Conservation (phyloP, 1,140 invertebrate genomes). For the Plodia interpunctella region DNA sequence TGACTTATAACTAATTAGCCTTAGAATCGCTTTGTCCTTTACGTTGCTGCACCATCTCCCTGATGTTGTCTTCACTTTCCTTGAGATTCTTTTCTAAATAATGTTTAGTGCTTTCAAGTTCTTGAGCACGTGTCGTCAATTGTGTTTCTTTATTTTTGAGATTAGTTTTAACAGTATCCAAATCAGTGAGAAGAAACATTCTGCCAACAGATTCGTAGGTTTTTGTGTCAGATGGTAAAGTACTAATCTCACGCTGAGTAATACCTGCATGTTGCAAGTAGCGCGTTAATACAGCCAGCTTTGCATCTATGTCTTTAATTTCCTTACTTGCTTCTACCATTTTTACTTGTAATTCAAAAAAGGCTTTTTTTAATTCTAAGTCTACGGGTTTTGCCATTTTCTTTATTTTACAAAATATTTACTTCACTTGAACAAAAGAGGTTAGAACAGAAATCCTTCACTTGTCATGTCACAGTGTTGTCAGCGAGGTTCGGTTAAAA, state of each 20-base stretch:
- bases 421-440: too few relatives aligned
- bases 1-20: constrained; percentile 17
- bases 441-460: too few relatives aligned
- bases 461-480: too few relatives aligned
- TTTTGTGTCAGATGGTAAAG: constrained; percentile 79
- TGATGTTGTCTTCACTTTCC: constrained; percentile 89
- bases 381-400: constrained; percentile 68
- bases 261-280: constrained; percentile 84
- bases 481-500: too few relatives aligned
- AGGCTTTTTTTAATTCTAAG: constrained; percentile 84
- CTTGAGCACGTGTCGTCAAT: constrained; percentile 84
- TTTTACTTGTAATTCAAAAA: constrained; percentile 90
- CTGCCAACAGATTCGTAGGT: constrained; percentile 90
- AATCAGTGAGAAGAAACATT: constrained; percentile 88
- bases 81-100: constrained; percentile 88
- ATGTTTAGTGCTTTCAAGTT: constrained; percentile 84
- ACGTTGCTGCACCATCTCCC: constrained; percentile 88
- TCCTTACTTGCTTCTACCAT: constrained; percentile 89
- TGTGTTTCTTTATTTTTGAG: constrained; percentile 79
- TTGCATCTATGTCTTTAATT: constrained; percentile 86
- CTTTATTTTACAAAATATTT: too few relatives aligned
- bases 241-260: constrained; percentile 79
- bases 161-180: constrained; percentile 81
- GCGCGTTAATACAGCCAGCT: constrained; percentile 85
- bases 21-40: constrained; percentile 72